Evolutionary conservation across 2,113 vertebrate species (phyloP).

Genomic region (Scortum barcoo): DNA sequence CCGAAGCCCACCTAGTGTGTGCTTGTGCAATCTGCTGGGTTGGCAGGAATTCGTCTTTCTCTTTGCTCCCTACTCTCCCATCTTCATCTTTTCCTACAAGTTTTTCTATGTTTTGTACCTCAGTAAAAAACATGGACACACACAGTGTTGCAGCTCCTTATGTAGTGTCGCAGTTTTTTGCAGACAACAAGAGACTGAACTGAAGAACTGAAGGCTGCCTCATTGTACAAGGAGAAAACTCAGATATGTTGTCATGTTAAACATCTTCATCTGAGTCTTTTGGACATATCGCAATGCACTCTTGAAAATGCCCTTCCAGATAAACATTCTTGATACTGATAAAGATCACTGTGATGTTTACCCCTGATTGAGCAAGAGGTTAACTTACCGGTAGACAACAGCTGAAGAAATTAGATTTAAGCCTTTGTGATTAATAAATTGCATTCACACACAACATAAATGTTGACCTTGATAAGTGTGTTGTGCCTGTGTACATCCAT

Average conservation of each 20-base stretch:
- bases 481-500: neutral
- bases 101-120: neutral
- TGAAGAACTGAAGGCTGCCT: too few relatives aligned
- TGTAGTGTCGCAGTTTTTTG: neutral
- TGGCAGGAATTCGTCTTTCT: slow-evolving; percentile 50
- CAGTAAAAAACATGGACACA: neutral
- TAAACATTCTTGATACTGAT: neutral
- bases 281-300: neutral
- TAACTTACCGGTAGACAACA: neutral
- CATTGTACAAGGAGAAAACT: neutral
- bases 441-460: neutral
- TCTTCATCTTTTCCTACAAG: neutral
- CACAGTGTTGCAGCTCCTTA: neutral
- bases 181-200: neutral
- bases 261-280: neutral
- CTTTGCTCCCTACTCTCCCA: neutral
- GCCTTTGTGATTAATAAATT: neutral
- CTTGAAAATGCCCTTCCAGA: neutral
- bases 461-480: neutral
- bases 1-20: slow-evolving; percentile 62
- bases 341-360: neutral
- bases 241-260: neutral
- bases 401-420: neutral
- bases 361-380: neutral
- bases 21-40: slow-evolving; percentile 46